Evolutionary conservation across 37 sponge, comb jelly and placozoan genomes (phyloP).

Genomic region (Bolinopsis microptera): DNA sequence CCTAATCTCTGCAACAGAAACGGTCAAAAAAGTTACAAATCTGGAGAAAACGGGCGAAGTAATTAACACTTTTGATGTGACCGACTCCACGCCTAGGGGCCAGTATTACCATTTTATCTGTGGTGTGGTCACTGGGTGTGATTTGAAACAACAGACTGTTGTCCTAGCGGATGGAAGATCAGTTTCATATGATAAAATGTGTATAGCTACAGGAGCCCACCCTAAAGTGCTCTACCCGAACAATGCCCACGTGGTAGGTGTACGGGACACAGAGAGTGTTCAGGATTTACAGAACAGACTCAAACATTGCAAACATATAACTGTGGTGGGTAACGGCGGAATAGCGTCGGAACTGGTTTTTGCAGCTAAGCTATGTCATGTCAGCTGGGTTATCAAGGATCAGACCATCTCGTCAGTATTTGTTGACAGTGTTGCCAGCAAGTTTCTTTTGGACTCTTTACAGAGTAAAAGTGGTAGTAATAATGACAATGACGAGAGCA

Average conservation of each 20-base stretch:
- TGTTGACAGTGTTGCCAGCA: slow-evolving; percentile 92
- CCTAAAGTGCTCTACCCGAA: slow-evolving; percentile 77
- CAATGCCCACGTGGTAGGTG: slow-evolving; percentile 77
- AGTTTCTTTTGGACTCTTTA: slow-evolving; percentile 82
- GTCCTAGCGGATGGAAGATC: slow-evolving; percentile 64
- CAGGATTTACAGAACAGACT: slow-evolving; percentile 79
- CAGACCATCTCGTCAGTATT: slow-evolving; percentile 80
- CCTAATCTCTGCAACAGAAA: slow-evolving; percentile 39
- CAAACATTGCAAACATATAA: slow-evolving; percentile 72
- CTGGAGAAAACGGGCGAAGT: slow-evolving; percentile 7
- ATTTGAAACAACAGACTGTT: slow-evolving; percentile 64
- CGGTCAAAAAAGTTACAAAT: slow-evolving; percentile 32
- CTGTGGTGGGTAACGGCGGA: slow-evolving; percentile 96
- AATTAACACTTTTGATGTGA: not conserved
- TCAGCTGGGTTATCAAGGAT: slow-evolving; percentile 95
- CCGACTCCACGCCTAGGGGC: not conserved
- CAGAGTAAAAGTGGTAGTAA: not conserved
- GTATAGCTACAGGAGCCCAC: slow-evolving; percentile 88
- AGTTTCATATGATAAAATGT: slow-evolving; percentile 81
- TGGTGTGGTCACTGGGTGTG: slow-evolving; percentile 45
- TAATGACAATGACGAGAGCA: not conserved
- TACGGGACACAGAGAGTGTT: slow-evolving; percentile 97
- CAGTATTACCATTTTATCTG: slow-evolving; percentile 11
- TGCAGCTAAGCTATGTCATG: slow-evolving; percentile 77
- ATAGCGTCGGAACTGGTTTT: slow-evolving; percentile 96